phyloP scores from a whole-genome alignment of 2,113 vertebrate genomes.

The cat (Felis catus) region F.catus_Fca126_mat1.0 CM031411.1:45964001-45964500 shows the following conservation, averaged over 20 bases:
- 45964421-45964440: constrained; percentile 48
- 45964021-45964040: constrained; percentile 42
- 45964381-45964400: neutral
- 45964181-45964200: constrained; percentile 39
- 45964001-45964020: constrained; percentile 4
- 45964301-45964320: constrained; percentile 22
- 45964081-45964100: constrained; percentile 21
- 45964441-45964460: constrained; percentile 16
- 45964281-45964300: constrained; percentile 24
- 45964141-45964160: constrained; percentile 3
- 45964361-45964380: constrained; percentile 31
- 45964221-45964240: neutral
- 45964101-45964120: neutral
- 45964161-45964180: constrained; percentile 26
- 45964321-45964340: constrained; percentile 45
- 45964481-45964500: neutral
- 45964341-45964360: constrained; percentile 62
- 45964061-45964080: constrained; percentile 42
- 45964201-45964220: constrained; percentile 30
- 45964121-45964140: constrained; percentile 15
- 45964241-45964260: constrained; percentile 6
- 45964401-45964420: constrained; percentile 49
- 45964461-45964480: constrained; percentile 35
- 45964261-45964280: neutral
- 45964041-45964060: constrained; percentile 7